Evolutionary conservation across 2,113 vertebrate species (phyloP).

Genomic region (Halichoeres trimaculatus): DNA sequence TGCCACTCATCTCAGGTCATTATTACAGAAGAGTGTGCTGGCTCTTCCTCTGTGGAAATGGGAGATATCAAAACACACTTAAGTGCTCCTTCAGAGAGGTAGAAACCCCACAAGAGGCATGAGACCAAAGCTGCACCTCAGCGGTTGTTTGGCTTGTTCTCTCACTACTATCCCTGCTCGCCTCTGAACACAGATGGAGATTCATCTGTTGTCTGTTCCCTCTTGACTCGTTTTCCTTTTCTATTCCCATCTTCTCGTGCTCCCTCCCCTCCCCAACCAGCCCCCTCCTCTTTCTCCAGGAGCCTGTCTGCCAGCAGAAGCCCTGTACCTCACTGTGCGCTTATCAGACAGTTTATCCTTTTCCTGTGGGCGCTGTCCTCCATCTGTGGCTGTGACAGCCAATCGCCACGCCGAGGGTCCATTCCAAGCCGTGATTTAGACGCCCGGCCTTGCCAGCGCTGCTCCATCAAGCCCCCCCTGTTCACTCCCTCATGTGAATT

Average conservation of each 20-base stretch:
- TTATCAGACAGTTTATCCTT: slow-evolving; percentile 78
- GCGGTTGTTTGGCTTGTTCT: slow-evolving; percentile 60
- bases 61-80: slow-evolving; percentile 43
- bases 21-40: slow-evolving; percentile 25
- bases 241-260: slow-evolving; percentile 35
- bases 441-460: slow-evolving; percentile 51
- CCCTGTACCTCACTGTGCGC: slow-evolving; percentile 66
- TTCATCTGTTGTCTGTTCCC: slow-evolving; percentile 76
- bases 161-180: slow-evolving; percentile 38
- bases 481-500: slow-evolving; percentile 19
- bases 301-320: slow-evolving; percentile 70
- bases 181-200: slow-evolving; percentile 77
- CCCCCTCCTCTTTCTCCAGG: slow-evolving; percentile 20
- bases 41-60: neutral
- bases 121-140: slow-evolving; percentile 52
- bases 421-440: slow-evolving; percentile 73
- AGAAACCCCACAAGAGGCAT: slow-evolving; percentile 43
- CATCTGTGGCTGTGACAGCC: slow-evolving; percentile 76
- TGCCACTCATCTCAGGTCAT: slow-evolving; percentile 43
- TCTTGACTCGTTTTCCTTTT: slow-evolving; percentile 68
- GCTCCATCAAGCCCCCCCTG: slow-evolving; percentile 29
- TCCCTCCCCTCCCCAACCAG: neutral
- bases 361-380: slow-evolving; percentile 71
- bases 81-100: slow-evolving; percentile 31
- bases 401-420: slow-evolving; percentile 61